Conservation (phyloP, 2,797 vertebrate genomes). For the Mareca strepera region DNA sequence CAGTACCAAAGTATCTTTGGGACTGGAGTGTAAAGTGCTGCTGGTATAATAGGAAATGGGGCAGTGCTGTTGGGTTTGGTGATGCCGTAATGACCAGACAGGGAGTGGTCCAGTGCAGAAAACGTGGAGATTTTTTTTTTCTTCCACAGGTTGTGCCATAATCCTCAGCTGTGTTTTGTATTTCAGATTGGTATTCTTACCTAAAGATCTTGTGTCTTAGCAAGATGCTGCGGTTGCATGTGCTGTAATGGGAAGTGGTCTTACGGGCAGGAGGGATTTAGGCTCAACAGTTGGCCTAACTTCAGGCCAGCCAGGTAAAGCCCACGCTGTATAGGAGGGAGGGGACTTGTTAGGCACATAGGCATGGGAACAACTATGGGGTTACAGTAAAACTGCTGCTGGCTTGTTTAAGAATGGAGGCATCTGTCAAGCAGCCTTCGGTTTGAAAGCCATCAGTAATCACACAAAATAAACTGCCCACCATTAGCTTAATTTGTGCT, state of each 20-base stretch:
- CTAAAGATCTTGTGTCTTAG: not conserved
- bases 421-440: conserved; percentile 26
- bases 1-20: no score
- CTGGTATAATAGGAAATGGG: not conserved
- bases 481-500: conserved; percentile 43
- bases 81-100: not conserved
- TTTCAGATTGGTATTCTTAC: not conserved
- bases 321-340: not conserved
- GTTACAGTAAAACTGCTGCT: conserved; percentile 14
- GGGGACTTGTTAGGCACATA: not conserved
- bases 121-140: not conserved
- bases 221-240: not conserved
- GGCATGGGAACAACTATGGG: not conserved
- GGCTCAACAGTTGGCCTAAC: not conserved
- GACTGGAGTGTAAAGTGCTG: not conserved
- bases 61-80: not conserved
- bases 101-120: not conserved
- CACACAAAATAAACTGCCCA: conserved; percentile 29
- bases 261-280: not conserved
- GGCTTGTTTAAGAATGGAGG: conserved; percentile 21
- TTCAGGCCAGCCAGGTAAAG: not conserved
- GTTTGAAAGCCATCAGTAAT: conserved; percentile 39
- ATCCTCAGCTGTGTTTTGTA: not conserved
- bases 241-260: not conserved
- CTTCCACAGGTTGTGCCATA: not conserved